phyloP scores from a whole-genome alignment of 2,797 vertebrate species.

The Cyclura pinguis region DNA sequence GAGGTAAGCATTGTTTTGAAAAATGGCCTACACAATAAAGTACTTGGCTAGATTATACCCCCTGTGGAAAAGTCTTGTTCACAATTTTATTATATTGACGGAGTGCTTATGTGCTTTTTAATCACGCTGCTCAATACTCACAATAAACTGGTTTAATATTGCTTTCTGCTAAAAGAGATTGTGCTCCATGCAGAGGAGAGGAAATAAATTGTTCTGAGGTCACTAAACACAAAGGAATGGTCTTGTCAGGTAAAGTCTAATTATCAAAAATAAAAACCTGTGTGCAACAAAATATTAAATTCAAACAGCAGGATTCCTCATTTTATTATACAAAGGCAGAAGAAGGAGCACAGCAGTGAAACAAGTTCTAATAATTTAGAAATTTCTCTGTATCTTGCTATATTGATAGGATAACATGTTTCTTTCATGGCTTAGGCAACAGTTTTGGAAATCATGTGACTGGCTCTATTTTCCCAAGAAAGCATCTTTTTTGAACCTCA shows the following conservation, averaged over 20 bases:
- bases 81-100: background rate
- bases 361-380: background rate
- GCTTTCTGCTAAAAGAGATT: background rate
- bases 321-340: conserved; percentile 22
- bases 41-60: background rate
- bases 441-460: background rate
- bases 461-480: background rate
- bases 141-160: conserved; percentile 21
- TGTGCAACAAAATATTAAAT: conserved; percentile 19
- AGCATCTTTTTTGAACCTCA: background rate
- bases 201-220: conserved; percentile 11
- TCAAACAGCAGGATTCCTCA: conserved; percentile 6
- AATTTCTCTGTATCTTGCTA: background rate
- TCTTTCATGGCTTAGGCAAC: background rate
- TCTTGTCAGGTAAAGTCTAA: conserved; percentile 10
- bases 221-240: conserved; percentile 5
- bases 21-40: background rate
- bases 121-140: background rate
- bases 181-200: background rate
- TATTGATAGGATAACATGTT: background rate
- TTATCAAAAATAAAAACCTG: conserved; percentile 11
- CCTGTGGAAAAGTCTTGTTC: background rate
- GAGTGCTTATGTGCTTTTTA: conserved; percentile 10
- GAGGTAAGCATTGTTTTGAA: background rate
- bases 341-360: background rate